phyloP scores from a whole-genome alignment of 2,888 invertebrate species.

The Ophion obscuratus region DNA sequence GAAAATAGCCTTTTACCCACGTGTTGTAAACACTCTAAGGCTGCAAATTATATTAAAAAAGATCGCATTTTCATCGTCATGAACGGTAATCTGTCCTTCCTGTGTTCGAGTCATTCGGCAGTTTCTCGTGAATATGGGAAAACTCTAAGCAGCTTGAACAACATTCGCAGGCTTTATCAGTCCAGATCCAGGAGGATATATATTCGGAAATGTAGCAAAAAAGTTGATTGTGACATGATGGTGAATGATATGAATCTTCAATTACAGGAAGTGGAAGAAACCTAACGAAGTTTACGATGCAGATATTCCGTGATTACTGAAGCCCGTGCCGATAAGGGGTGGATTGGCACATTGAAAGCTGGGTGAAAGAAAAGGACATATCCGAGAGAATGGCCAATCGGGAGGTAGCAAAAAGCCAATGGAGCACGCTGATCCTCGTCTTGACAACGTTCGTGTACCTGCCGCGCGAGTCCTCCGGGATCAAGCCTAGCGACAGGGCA shows the following conservation, averaged over 20 bases:
- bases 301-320: constrained; percentile 50
- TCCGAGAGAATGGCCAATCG: constrained; percentile 61
- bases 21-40: too few species aligned
- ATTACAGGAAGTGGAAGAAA: constrained; percentile 57
- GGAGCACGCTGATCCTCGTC: constrained; percentile 62
- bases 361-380: constrained; percentile 53
- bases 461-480: constrained; percentile 63
- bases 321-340: constrained; percentile 52
- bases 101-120: background rate
- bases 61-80: too few species aligned
- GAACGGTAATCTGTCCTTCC: too few species aligned
- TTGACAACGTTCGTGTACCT: constrained; percentile 72
- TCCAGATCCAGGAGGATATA: background rate
- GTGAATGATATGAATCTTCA: background rate
- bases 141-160: constrained; percentile 2
- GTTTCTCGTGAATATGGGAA: background rate
- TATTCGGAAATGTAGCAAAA: background rate
- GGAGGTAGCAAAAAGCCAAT: constrained; percentile 20
- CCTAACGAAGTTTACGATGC: constrained; percentile 61
- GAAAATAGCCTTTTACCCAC: too few species aligned
- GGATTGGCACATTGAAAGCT: constrained; percentile 26
- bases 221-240: background rate
- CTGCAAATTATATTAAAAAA: too few species aligned
- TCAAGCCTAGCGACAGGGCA: constrained; percentile 72
- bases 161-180: background rate